Evolutionary conservation across 2,888 invertebrate species (phyloP), one percentile per base, ranked within the genome.

Genomic region (Eristalis arbustorum): DNA sequence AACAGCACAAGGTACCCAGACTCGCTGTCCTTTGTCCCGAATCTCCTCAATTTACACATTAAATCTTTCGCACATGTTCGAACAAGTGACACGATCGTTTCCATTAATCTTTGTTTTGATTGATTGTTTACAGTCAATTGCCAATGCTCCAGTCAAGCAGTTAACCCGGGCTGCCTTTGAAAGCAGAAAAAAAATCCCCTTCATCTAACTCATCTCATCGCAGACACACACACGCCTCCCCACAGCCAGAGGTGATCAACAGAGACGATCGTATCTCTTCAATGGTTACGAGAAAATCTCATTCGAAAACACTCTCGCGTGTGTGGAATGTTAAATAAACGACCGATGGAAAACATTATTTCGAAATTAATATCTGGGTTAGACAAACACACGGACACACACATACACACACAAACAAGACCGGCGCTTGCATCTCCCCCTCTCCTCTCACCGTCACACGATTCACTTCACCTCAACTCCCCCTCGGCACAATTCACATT

Each of bases 331-430:
- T 49, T 49, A 18, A 18, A 49, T 49, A 49, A 49, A 8, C 49
- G 18, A 49, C 18, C 49, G 49, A 49, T 49, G 49, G 49, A 49
- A 68, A 72, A 72, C 42, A 49, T 71, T 66, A 62, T 63, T 78
- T 74, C 56, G 25, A 75, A 78, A 78, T 66, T 80, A 76, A 76
- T 42, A 76, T 64, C 69, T 75, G 62, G 75, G 71, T 72, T 72
- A 80, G 37, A 75, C 49, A 84, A 79, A 84, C 22, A 40, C 66
- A 37, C 56, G n/a, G n/a, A 64, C 68, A 84, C 59, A 37, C 59
- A 57, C 2, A 3, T 25, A 25, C 37, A 42, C n/a, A n/a, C n/a
- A 42, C n/a, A 42, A 37, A 1, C 11, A 37, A 23, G 63, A 18
- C 18, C 37, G 42, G 49, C 25, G 72, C 73, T 80, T 64, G 68